A percentile compares a stretch with the other conserved stretches of the same genome.
These are phyloP conservation scores for Tapirus terrestris DNA, from an alignment of 2,113 vertebrate genomes.

Conservation along the genomic window DNA sequence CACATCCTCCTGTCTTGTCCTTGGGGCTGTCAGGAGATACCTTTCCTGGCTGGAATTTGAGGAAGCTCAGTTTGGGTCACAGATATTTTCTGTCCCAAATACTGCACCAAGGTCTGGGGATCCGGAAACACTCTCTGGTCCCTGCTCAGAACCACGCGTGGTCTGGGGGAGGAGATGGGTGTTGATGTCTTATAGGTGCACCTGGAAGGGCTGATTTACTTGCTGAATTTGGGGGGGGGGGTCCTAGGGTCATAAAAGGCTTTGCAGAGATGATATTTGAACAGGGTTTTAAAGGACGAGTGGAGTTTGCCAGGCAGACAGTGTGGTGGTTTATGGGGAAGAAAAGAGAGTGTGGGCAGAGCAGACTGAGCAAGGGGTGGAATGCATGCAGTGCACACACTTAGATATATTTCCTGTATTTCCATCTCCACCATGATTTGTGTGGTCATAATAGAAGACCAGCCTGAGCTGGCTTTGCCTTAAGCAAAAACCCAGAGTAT, in stretches of 20 bases:
- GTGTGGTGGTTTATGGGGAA: neutral
- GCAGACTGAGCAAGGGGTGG: fast-evolving
- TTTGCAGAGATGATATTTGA: neutral
- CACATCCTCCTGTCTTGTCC: neutral
- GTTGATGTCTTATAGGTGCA: neutral
- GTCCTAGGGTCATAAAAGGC: neutral
- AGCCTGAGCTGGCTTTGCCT: neutral
- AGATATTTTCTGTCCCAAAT: neutral
- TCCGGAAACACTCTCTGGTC: neutral
- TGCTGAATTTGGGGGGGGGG: neutral
- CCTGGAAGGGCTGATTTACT: neutral
- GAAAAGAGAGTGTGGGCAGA: fast-evolving
- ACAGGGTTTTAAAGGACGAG: neutral
- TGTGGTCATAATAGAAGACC: neutral
- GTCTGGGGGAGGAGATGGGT: neutral
- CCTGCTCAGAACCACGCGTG: neutral
- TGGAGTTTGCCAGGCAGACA: neutral
- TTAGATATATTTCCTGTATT: neutral
- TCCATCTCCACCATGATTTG: neutral
- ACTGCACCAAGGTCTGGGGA: neutral
- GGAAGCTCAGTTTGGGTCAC: neutral
- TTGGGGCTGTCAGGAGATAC: neutral
- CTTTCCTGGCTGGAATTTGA: neutral
- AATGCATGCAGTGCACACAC: fast-evolving
- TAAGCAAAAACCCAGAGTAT: neutral